These are phyloP conservation scores for Conomelus anceps DNA, from an alignment of 2,888 invertebrate species.

Conservation along the genomic window DNA sequence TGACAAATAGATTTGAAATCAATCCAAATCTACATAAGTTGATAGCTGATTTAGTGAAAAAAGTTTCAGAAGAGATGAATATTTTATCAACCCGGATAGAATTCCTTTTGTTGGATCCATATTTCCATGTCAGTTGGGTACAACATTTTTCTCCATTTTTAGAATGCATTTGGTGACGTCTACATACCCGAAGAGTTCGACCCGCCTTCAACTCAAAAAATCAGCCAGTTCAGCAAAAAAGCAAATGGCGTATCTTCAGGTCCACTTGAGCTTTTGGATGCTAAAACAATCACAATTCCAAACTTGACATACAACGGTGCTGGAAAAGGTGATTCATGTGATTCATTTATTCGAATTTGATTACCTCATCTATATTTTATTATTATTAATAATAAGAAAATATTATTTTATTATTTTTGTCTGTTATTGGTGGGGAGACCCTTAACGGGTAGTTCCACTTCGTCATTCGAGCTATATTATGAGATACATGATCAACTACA, in stretches of 20 bases:
- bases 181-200: conserved; percentile 86
- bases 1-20: no score
- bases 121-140: neutral
- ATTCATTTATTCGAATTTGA: no score
- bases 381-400: neutral
- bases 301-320: conserved; percentile 71
- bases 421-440: no score
- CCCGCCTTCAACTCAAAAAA: conserved; percentile 64
- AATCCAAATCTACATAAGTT: no score
- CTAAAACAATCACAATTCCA: conserved; percentile 68
- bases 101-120: neutral
- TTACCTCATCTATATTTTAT: no score
- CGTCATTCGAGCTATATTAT: no score
- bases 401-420: conserved; percentile 4
- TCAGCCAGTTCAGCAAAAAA: conserved; percentile 53
- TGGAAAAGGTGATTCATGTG: conserved; percentile 52
- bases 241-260: conserved; percentile 63
- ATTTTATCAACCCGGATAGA: neutral
- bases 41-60: no score
- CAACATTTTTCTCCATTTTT: neutral
- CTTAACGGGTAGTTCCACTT: no score
- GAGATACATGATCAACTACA: no score
- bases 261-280: conserved; percentile 67
- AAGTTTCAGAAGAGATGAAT: no score
- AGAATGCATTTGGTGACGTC: conserved; percentile 82